These are phyloP conservation scores for Cebidichthys violaceus DNA, from an alignment of 2,113 vertebrate genomes.

Conservation along the genomic window DNA sequence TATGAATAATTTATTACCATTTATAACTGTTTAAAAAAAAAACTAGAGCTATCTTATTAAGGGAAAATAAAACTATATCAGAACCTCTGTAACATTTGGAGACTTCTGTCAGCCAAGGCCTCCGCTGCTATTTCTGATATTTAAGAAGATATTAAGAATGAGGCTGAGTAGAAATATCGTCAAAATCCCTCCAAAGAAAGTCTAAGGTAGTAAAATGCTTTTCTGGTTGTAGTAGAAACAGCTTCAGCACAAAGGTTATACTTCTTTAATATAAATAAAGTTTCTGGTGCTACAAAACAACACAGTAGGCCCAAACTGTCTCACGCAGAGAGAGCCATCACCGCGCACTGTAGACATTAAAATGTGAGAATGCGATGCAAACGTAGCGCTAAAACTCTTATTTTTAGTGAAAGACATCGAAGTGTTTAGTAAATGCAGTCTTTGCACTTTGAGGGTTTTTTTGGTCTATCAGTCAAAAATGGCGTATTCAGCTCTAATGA, in stretches of 20 bases:
- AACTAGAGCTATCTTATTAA: neutral
- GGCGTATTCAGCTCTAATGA: slow-evolving; percentile 67
- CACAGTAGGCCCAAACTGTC: slow-evolving; percentile 15
- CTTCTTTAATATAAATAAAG: slow-evolving; percentile 7
- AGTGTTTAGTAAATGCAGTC: neutral
- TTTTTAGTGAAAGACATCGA: neutral
- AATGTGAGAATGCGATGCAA: neutral
- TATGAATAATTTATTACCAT: neutral
- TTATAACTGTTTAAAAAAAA: neutral
- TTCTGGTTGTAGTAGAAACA: neutral
- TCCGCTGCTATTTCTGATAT: neutral
- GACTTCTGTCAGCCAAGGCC: neutral
- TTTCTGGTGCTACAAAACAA: slow-evolving; percentile 37
- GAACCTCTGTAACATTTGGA: neutral
- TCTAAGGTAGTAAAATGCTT: neutral
- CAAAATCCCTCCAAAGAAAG: neutral
- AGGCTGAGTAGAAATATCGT: neutral
- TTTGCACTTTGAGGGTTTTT: slow-evolving; percentile 27
- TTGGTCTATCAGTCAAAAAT: slow-evolving; percentile 68
- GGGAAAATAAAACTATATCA: neutral
- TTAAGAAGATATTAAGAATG: neutral
- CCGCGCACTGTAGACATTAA: neutral
- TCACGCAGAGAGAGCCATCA: neutral
- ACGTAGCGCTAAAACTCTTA: neutral
- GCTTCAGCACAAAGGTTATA: neutral